Conservation (phyloP, 2,113 vertebrate species). For the Euleptes europaea region DNA sequence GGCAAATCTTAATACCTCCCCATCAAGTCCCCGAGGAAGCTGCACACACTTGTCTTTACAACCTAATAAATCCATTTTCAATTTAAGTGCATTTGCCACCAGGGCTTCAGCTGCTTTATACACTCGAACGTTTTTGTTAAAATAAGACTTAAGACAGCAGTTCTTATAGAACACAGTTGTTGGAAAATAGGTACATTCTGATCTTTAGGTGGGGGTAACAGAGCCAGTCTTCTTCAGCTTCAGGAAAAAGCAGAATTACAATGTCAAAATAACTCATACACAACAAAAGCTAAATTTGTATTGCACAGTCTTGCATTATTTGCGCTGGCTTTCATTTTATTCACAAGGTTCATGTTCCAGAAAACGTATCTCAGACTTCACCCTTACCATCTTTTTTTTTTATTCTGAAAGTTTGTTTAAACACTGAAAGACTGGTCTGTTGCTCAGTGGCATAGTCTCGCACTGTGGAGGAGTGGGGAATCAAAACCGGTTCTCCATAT, state of each 20-base stretch:
- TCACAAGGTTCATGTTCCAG: no score
- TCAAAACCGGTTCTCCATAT: no score
- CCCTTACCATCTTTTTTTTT: no score
- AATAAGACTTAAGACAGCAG: constrained; percentile 19
- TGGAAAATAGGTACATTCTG: background rate
- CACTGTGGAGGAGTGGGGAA: no score
- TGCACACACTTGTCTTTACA: constrained; percentile 36
- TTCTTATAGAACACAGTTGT: background rate
- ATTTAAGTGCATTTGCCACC: constrained; percentile 55
- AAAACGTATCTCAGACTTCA: no score
- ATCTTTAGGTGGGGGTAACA: no score
- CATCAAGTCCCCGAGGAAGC: constrained; percentile 26
- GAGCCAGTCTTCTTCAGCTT: background rate
- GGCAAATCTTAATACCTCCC: constrained; percentile 45
- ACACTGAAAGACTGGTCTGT: no score
- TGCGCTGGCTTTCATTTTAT: no score
- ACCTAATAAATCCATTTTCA: constrained; percentile 61
- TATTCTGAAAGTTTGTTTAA: no score
- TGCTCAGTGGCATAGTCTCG: no score
- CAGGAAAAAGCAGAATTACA: background rate
- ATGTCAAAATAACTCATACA: background rate
- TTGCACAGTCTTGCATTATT: no score
- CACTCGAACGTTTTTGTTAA: constrained; percentile 34
- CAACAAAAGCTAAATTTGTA: background rate
- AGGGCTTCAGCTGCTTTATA: constrained; percentile 12